Base-by-base conservation (phyloP, 37 sponge, comb jelly and placozoan species). In the Oopsacas minuta region DNA sequence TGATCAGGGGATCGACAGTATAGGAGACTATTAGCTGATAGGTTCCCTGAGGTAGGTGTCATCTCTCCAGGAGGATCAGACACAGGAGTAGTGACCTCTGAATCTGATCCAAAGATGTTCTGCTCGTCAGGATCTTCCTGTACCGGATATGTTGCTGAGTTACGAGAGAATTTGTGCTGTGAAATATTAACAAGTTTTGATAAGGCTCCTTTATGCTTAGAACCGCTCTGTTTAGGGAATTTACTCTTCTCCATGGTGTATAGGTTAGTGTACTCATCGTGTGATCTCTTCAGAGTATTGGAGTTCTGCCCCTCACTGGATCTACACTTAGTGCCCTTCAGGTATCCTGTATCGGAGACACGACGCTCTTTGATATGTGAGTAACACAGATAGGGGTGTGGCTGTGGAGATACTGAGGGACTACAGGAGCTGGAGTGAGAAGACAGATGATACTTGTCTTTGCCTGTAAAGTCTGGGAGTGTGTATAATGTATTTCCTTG, bases 351-450 rank as follows among this genome's bases (percentile, higher is more conserved):
- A 34, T 61, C 75, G 17, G 75, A 61, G 7, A 61, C 75, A 12
- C 75, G 75, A 3, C 75, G 20, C 28, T 61, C 75, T 34, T 61
- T 61, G 75, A 61, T 34, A 3, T 61, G 75, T n/a, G 75, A 25
- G 75, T 61, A 61, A 34, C 28, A 61, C 32, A n/a, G 75, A 34
- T 61, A n/a, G 28, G 75, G 75, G 75, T 25, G 20, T 5, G 75
- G 75, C 75, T 25, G 75, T 25, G 30, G 75, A 34, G 75, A 61
- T 25, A 25, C 28, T 25, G 75, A 61, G 5, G 75, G 75, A 34
- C 32, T 25, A 34, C 75, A 61, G 75, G 75, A 61, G 75, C 75
- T 61, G 75, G 75, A 61, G 75, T 61, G 75, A n/a, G 75, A 61
- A 34, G 75, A 61, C 20, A 61, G 75, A 25, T 61, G 75, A 5